Evolutionary conservation across 2,797 vertebrate species (phyloP), one percentile per base, ranked within the genome.

Genomic region (Mareca strepera): DNA sequence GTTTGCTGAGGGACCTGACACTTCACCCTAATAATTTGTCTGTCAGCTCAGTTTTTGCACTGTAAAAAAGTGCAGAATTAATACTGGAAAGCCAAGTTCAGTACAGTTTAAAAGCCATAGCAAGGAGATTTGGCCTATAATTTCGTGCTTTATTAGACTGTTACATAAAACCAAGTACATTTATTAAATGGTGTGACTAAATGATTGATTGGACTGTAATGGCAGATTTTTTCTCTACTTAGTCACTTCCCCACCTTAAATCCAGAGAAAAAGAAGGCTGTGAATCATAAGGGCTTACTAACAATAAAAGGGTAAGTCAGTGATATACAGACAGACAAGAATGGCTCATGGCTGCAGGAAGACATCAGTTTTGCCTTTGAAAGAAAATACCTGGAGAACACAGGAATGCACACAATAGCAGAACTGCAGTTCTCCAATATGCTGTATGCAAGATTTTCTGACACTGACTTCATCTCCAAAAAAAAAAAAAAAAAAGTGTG

Each of bases 171-270:
- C 8, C 8, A 93, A 85, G 28, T 37, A n/a, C 1, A 46, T 41
- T 90, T 43, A 80, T 66, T 64, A 88, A 78, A 59, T 29, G 6
- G 5, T 48, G 26, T n/a, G 39, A 66, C 63, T 76, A 79, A 41
- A 37, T 55, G 63, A 87, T 37, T 37, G 76, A 75, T 76, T 43
- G 28, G 64, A 73, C 48, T 37, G 43, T 4, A 15, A 33, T 29
- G 22, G n/a, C 29, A 76, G 31, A 33, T 46, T 84, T 95, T 95
- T 92, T 88, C 84, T 63, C 26, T 67, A 69, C 25, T 63, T 86
- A 78, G 7, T 78, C 74, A 82, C 44, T 85, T 93, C 18, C 72
- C 17, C 50, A 80, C 15, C 8, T 14, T 21, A 86, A 89, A 12
- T 8, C 8, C 35, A 82, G 28, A 76, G 22, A 31, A 6, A 37